Evolutionary conservation across 2,113 vertebrate species (phyloP), one percentile per base, ranked within the genome.

Genomic region (Lepisosteus osseus): DNA sequence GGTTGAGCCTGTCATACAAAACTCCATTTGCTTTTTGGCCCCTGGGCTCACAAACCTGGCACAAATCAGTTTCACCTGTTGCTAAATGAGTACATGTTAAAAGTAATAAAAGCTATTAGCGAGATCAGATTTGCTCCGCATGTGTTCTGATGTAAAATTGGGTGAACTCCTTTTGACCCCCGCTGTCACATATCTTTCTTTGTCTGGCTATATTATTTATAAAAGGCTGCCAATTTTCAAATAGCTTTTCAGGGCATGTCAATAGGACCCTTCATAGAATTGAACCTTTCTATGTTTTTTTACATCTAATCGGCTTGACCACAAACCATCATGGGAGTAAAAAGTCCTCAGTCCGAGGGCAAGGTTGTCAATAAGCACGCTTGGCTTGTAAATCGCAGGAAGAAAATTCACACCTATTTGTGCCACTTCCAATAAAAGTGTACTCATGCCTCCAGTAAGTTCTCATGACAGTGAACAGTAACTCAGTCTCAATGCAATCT

Each of bases 61-160:
- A 89, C 80, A 94, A 97, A 96, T 95, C 91, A 93, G 75, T 90
- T 91, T 98, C 95, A 95, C 94, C 94, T 95, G 94, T 92, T 94
- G 90, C 89, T 89, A 89, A 91, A 88, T 67, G 79, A 86, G 86
- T 89, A 84, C 83, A 88, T 90, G 90, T 90, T 93, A 88, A 74
- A 85, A 91, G 86, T 91, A 93, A 92, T 89, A 87, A 88, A 86
- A 86, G 77, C 84, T 86, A 88, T 90, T 90, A 86, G 81, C 83
- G 74, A 77, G 86, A 90, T 93, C 86, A 80, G 85, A 89, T 87
- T 89, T 82, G 85, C 84, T 86, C 82, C 67, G 74, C 77, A 83
- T 79, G 73, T 81, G 83, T 87, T 90, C 86, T 86, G 71, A 84
- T 81, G 74, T 68, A 83, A 82, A 84, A 88, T 84, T 83, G 82